These are phyloP conservation scores for Polydrusus pterygomalis DNA, from an alignment of 2,888 invertebrate species.

Conservation along the genomic window DNA sequence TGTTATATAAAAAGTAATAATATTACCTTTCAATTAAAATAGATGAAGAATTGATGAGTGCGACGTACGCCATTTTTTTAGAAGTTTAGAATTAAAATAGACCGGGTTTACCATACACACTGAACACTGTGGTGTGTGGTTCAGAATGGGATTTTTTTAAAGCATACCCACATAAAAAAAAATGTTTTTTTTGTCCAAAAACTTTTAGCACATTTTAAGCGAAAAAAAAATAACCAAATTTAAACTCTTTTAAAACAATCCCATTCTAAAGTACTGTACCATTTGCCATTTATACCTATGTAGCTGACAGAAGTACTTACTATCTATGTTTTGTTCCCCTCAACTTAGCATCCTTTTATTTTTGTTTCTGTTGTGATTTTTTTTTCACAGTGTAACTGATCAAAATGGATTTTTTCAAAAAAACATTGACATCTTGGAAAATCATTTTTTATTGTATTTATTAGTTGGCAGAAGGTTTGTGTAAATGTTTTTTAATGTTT, in stretches of 20 bases:
- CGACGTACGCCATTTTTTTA: slow-evolving; percentile 52
- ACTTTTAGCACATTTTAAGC: too few relatives aligned
- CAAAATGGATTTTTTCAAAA: slow-evolving; percentile 46
- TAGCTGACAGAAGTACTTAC: slow-evolving; percentile 53
- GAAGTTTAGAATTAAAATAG: slow-evolving; percentile 48
- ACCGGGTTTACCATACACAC: slow-evolving; percentile 46
- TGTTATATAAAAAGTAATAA: slow-evolving; percentile 70
- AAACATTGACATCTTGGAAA: slow-evolving; percentile 54
- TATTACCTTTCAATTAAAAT: slow-evolving; percentile 63
- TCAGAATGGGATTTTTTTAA: slow-evolving; percentile 33
- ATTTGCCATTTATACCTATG: slow-evolving; percentile 53
- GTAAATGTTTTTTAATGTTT: slow-evolving; percentile 12
- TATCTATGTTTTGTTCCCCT: slow-evolving; percentile 39
- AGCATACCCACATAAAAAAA: too few relatives aligned
- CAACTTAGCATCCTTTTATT: slow-evolving; percentile 46
- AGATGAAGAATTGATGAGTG: slow-evolving; percentile 47
- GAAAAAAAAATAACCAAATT: too few relatives aligned
- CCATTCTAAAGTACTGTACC: slow-evolving; percentile 35
- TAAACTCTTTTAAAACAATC: slow-evolving; percentile 11
- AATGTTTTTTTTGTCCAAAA: too few relatives aligned
- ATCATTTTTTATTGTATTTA: not conserved
- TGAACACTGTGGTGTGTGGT: slow-evolving; percentile 28
- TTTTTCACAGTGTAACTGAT: slow-evolving; percentile 48
- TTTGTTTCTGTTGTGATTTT: slow-evolving; percentile 51
- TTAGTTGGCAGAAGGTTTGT: not conserved